phyloP scores from a whole-genome alignment of 2,888 invertebrate species.

The Aromia moschata region DNA sequence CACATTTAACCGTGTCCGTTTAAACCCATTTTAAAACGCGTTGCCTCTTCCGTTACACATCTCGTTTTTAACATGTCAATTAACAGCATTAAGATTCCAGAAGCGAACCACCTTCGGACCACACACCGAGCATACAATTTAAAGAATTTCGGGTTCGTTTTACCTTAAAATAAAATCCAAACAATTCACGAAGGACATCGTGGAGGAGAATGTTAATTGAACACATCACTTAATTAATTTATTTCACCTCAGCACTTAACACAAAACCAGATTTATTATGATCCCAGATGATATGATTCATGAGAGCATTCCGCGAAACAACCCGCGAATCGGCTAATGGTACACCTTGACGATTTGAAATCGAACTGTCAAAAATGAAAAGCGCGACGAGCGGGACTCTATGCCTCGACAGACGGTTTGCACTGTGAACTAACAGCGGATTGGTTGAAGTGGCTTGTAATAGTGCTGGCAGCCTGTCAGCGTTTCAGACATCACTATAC shows the following conservation, averaged over 20 bases:
- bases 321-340: constrained; percentile 31
- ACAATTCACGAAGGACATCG: constrained; percentile 29
- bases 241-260: constrained; percentile 29
- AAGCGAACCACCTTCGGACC: constrained; percentile 46
- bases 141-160: constrained; percentile 34
- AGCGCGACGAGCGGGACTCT: constrained; percentile 54
- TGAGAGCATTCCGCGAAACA: constrained; percentile 14
- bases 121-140: constrained; percentile 44
- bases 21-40: constrained; percentile 52
- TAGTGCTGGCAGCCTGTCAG: constrained; percentile 65
- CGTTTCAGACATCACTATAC: constrained; percentile 65
- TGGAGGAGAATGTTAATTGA: constrained; percentile 39
- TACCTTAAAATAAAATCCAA: constrained; percentile 39
- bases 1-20: constrained; percentile 56
- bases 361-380: constrained; percentile 52
- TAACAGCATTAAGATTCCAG: constrained; percentile 55
- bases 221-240: constrained; percentile 43
- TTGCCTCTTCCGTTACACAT: constrained; percentile 46
- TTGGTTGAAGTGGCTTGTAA: constrained; percentile 62
- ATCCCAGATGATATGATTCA: constrained; percentile 16
- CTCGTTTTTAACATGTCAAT: constrained; percentile 59
- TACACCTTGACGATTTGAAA: constrained; percentile 36
- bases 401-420: constrained; percentile 60
- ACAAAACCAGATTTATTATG: constrained; percentile 18
- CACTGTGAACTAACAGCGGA: constrained; percentile 61